Percentiles rank a stretch among this genome's conserved stretches.
Evolutionary conservation across 2,113 vertebrate genomes (phyloP).

Genomic region (Piaya cayana): DNA sequence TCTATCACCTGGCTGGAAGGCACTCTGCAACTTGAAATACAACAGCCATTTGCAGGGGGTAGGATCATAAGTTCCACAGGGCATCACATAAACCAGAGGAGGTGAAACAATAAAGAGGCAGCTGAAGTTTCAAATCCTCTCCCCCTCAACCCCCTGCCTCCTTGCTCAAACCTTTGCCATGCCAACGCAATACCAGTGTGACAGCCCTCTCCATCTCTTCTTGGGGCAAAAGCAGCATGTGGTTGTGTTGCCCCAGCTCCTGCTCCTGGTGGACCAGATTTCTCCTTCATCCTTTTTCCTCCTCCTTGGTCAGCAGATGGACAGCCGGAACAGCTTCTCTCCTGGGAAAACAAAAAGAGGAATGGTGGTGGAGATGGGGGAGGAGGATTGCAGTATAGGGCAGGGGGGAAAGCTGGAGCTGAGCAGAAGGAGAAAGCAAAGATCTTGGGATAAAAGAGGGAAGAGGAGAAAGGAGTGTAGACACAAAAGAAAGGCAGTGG

Average conservation of each 20-base stretch:
- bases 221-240: not conserved
- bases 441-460: not conserved
- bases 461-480: not conserved
- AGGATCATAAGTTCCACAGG: not conserved
- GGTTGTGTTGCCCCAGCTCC: not conserved
- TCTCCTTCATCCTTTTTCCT: not conserved
- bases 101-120: not conserved
- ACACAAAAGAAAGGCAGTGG: not conserved
- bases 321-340: not conserved
- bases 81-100: conserved; percentile 14
- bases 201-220: not conserved
- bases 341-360: not conserved
- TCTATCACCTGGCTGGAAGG: not conserved
- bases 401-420: not conserved
- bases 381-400: not conserved
- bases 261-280: fast-evolving
- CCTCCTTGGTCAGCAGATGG: not conserved
- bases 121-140: not conserved
- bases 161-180: conserved; percentile 25
- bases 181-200: not conserved
- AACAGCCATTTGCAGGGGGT: not conserved
- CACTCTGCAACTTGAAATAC: not conserved
- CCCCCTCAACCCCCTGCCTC: not conserved
- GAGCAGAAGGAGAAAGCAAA: not conserved
- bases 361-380: not conserved